Evolutionary conservation across 1,140 invertebrate species (phyloP).

Genomic region (Pararge aegeria): DNA sequence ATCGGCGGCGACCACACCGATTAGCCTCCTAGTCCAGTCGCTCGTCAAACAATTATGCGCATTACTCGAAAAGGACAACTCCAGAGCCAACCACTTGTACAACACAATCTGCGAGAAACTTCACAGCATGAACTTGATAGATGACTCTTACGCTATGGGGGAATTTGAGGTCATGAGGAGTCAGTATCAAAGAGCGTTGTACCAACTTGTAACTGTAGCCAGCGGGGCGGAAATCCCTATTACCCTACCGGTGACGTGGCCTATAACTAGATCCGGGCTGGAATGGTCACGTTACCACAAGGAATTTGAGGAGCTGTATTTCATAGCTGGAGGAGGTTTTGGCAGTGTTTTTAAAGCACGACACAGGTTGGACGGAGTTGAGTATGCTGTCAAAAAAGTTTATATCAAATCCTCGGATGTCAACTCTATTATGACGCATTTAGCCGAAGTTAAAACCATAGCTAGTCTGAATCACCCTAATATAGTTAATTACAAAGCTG

Average conservation of each 20-base stretch:
- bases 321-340: constrained; percentile 89
- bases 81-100: constrained; percentile 81
- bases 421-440: constrained; percentile 81
- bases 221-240: constrained; percentile 76
- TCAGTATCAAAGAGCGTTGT: constrained; percentile 83
- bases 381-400: constrained; percentile 92
- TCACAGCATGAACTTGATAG: constrained; percentile 83
- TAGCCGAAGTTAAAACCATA: constrained; percentile 89
- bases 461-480: constrained; percentile 89
- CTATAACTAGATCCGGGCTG: constrained; percentile 57
- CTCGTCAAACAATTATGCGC: constrained; percentile 83
- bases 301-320: constrained; percentile 87
- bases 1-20: constrained; percentile 71
- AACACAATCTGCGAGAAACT: constrained; percentile 83
- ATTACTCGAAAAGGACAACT: constrained; percentile 81
- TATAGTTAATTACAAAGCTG: constrained; percentile 91
- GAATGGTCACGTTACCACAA: constrained; percentile 85
- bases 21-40: constrained; percentile 83
- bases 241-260: constrained; percentile 68
- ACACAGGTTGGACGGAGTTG: constrained; percentile 86
- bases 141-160: constrained; percentile 82
- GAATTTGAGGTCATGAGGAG: constrained; percentile 84
- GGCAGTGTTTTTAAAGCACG: constrained; percentile 81
- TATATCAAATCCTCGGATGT: constrained; percentile 82
- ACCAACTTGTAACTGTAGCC: constrained; percentile 81